Evolutionary conservation across 23 tunicate genomes (phyloP).

Genomic region (Clavelina lepadiformis): DNA sequence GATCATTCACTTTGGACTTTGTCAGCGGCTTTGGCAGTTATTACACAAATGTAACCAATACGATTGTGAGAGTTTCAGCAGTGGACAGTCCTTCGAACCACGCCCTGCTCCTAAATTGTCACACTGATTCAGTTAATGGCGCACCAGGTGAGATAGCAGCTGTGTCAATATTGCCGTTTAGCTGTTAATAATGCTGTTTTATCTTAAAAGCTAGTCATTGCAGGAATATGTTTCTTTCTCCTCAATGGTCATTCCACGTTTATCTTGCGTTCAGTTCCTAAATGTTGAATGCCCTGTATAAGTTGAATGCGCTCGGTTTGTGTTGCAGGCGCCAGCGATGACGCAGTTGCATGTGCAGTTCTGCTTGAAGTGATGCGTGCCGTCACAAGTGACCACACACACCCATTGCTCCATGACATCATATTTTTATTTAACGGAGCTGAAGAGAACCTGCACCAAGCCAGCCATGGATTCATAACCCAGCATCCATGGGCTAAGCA

Average conservation of each 20-base stretch:
- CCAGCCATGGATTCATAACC: conserved; percentile 79
- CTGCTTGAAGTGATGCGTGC: conserved; percentile 79
- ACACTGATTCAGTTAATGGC: conserved; percentile 75
- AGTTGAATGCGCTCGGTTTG: too few relatives aligned
- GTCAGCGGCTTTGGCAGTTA: conserved; percentile 62
- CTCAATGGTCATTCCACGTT: too few relatives aligned
- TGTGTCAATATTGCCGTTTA: too few relatives aligned
- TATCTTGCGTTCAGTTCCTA: too few relatives aligned
- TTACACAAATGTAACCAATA: conserved; percentile 70
- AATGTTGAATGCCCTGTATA: too few relatives aligned
- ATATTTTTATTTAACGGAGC: conserved; percentile 89
- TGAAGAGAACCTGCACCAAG: conserved; percentile 85
- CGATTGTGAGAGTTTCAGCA: conserved; percentile 65
- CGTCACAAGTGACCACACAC: conserved; percentile 21
- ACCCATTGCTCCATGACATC: conserved; percentile 46
- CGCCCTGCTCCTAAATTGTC: conserved; percentile 80
- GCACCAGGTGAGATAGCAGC: conserved; percentile 80
- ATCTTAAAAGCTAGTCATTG: too few relatives aligned
- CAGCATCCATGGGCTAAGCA: conserved; percentile 75
- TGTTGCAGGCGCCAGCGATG: conserved; percentile 93
- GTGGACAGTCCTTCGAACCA: conserved; percentile 2
- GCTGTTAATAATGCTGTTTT: too few relatives aligned
- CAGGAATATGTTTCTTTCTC: too few relatives aligned
- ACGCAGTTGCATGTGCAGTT: conserved; percentile 85
- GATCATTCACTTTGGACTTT: conserved; percentile 51